These are phyloP conservation scores for Scaptomyza hsui DNA, from an alignment of 1,140 invertebrate species.

Conservation along the genomic window DNA sequence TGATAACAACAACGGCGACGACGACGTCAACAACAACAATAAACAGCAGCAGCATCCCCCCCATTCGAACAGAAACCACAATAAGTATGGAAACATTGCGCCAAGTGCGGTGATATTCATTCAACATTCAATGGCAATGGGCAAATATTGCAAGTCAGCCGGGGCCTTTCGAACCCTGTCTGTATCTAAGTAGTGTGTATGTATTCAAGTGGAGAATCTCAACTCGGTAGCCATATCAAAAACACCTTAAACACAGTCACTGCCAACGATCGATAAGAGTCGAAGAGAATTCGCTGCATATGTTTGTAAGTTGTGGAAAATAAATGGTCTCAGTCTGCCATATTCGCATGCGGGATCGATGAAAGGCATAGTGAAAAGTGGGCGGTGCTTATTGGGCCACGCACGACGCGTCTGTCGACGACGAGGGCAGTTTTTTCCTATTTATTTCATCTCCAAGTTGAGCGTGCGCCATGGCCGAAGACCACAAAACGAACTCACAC, in stretches of 20 bases:
- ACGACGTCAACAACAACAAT: slow-evolving; percentile 39
- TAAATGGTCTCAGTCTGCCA: slow-evolving; percentile 65
- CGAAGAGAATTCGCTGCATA: slow-evolving; percentile 49
- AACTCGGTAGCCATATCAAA: slow-evolving; percentile 36
- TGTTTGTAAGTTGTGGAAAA: slow-evolving; percentile 48
- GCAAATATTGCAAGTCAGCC: slow-evolving; percentile 80
- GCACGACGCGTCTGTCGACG: slow-evolving; percentile 24
- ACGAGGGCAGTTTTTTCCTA: slow-evolving; percentile 34
- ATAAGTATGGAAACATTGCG: slow-evolving; percentile 69
- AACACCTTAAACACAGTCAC: slow-evolving; percentile 19
- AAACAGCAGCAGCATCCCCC: slow-evolving; percentile 39
- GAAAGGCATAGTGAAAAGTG: slow-evolving; percentile 74
- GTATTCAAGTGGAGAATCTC: slow-evolving; percentile 31
- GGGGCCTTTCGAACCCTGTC: slow-evolving; percentile 26
- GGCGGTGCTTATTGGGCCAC: slow-evolving; percentile 64
- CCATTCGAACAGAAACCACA: slow-evolving; percentile 11
- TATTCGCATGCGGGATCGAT: slow-evolving; percentile 65
- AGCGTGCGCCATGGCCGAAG: slow-evolving; percentile 73
- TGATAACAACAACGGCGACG: slow-evolving; percentile 54
- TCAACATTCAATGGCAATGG: slow-evolving; percentile 60
- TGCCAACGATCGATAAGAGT: slow-evolving; percentile 53
- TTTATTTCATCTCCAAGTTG: slow-evolving; percentile 35
- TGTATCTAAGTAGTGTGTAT: slow-evolving; percentile 3
- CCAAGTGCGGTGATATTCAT: slow-evolving; percentile 75
- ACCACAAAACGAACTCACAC: slow-evolving; percentile 25